Percentiles rank a stretch among this genome's conserved stretches.
Conservation (phyloP, 2,888 invertebrate species). For the Sesia bembeciformis region DNA sequence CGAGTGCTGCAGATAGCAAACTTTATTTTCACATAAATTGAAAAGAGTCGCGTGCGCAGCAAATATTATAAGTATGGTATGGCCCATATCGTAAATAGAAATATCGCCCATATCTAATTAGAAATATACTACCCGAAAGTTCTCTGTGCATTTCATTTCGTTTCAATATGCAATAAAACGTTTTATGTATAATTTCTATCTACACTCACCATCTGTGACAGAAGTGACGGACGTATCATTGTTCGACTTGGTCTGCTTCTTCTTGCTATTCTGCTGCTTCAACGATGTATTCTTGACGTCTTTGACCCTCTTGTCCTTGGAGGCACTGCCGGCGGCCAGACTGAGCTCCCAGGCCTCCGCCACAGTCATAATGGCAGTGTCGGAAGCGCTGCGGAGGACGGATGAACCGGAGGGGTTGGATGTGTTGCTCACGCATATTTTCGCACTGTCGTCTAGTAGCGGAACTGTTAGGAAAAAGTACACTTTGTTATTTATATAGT, state of each 20-base stretch:
- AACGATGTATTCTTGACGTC: slow-evolving; percentile 81
- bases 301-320: slow-evolving; percentile 91
- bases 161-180: no score
- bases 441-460: slow-evolving; percentile 39
- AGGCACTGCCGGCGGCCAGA: slow-evolving; percentile 88
- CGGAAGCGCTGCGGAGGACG: slow-evolving; percentile 77
- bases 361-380: slow-evolving; percentile 86
- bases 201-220: slow-evolving; percentile 36
- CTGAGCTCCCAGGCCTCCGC: slow-evolving; percentile 87
- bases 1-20: no score
- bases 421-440: slow-evolving; percentile 20
- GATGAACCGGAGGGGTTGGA: slow-evolving; percentile 57
- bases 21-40: no score
- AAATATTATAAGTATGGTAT: no score
- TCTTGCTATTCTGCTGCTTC: slow-evolving; percentile 55
- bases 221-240: slow-evolving; percentile 34
- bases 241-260: slow-evolving; percentile 37
- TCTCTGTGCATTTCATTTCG: no score
- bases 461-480: slow-evolving; percentile 26
- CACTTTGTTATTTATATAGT: background rate
- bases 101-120: no score
- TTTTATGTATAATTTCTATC: no score
- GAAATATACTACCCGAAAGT: no score
- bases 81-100: no score
- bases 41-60: no score